Conservation (phyloP, 2,888 invertebrate species). For the Machimus atricapillus region DNA sequence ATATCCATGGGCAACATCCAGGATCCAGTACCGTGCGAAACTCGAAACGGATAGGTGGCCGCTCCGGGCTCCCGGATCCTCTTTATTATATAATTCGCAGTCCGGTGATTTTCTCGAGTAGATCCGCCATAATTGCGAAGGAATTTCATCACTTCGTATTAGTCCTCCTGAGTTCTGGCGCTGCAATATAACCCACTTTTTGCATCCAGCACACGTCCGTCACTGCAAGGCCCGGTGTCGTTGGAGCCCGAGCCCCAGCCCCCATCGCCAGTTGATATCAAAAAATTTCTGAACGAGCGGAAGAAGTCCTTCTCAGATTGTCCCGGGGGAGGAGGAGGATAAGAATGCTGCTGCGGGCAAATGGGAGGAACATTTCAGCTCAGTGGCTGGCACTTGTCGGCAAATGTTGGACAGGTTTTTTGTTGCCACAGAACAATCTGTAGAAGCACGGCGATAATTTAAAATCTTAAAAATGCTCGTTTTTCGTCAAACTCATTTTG, state of each 20-base stretch:
- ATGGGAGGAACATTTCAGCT: not conserved
- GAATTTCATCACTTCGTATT: not conserved
- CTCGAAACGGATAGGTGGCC: not conserved
- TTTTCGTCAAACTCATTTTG: not conserved
- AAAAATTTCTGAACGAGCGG: not conserved
- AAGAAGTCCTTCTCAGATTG: not conserved
- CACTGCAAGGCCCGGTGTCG: not conserved
- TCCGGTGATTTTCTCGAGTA: not conserved
- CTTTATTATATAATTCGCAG: slow-evolving; percentile 16
- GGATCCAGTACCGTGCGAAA: not conserved
- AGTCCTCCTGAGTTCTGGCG: not conserved
- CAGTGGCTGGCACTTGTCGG: not conserved
- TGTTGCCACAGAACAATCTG: not conserved
- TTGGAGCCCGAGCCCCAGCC: not conserved
- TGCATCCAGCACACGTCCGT: not conserved
- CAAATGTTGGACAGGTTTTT: not conserved
- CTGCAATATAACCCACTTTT: not conserved
- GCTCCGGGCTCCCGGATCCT: not conserved
- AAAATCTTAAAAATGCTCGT: not conserved
- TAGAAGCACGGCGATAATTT: not conserved
- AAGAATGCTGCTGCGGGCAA: not conserved
- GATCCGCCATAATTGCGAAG: not conserved
- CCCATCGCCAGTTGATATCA: not conserved
- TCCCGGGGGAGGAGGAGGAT: not conserved
- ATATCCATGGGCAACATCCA: not conserved